Conservation (phyloP, 2,113 vertebrate species). For the Pavo muticus region DNA sequence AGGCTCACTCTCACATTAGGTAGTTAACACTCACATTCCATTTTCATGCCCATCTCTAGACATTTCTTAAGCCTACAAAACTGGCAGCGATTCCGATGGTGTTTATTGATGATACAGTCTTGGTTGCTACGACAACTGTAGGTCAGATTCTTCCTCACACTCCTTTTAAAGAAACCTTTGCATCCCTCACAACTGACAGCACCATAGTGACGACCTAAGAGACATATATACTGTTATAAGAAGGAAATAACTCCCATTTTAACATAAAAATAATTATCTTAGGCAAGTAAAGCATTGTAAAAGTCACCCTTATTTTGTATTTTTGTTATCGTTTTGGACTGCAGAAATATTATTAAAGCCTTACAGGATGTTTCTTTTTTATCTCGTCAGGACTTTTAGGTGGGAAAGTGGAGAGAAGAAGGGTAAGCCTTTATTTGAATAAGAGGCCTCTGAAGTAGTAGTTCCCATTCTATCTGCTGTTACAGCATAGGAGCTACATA, state of each 20-base stretch:
- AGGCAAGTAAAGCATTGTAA: not conserved
- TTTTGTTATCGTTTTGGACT: not conserved
- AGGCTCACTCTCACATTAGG: not conserved
- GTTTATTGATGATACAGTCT: constrained; percentile 98
- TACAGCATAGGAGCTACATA: not conserved
- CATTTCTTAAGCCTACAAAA: constrained; percentile 97
- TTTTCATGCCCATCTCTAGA: constrained; percentile 99
- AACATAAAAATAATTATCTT: not conserved
- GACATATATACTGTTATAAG: not conserved
- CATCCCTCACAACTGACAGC: constrained; percentile 98
- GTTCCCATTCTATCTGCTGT: not conserved
- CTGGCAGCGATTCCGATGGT: constrained; percentile 98
- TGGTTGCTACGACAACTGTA: constrained; percentile 99
- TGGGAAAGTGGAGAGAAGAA: not conserved
- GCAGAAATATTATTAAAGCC: not conserved
- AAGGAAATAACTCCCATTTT: not conserved
- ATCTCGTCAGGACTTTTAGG: not conserved
- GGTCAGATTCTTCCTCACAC: constrained; percentile 95
- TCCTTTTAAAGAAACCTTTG: constrained; percentile 99
- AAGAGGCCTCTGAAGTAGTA: not conserved
- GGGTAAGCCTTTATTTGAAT: not conserved
- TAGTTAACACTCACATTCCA: constrained; percentile 91
- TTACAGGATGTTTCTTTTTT: not conserved
- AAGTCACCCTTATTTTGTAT: not conserved
- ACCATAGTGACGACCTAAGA: constrained; percentile 95